Evolutionary conservation across 2,888 invertebrate genomes (phyloP).

Genomic region (Lithophane socia): DNA sequence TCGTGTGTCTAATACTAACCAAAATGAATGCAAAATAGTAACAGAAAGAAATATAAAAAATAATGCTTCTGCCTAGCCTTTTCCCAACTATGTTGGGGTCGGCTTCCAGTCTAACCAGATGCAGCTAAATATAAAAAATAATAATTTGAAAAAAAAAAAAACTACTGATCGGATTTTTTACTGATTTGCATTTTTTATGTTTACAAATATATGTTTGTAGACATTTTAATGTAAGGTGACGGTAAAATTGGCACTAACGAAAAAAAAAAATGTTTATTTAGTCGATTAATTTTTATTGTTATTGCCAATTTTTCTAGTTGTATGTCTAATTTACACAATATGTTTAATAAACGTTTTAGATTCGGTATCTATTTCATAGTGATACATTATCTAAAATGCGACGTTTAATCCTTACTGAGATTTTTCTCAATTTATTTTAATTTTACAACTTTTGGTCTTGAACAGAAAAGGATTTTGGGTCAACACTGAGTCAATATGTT

Average conservation of each 20-base stretch:
- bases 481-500: constrained; percentile 68
- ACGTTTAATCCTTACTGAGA: constrained; percentile 60
- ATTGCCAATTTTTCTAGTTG: constrained; percentile 77
- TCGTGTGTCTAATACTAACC: constrained; percentile 83
- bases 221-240: constrained; percentile 80
- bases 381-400: constrained; percentile 62
- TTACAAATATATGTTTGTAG: constrained; percentile 72
- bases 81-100: too few relatives aligned
- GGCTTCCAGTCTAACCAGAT: too few relatives aligned
- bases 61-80: too few relatives aligned
- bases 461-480: constrained; percentile 61
- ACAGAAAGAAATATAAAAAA: constrained; percentile 4
- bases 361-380: constrained; percentile 67
- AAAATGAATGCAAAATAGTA: constrained; percentile 69
- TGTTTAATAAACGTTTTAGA: constrained; percentile 75
- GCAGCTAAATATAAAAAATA: background rate
- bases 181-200: constrained; percentile 65
- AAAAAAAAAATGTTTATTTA: background rate
- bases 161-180: background rate
- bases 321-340: constrained; percentile 79
- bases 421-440: constrained; percentile 8
- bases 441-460: background rate
- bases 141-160: fast-evolving
- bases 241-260: constrained; percentile 76
- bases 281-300: constrained; percentile 18